Percentiles rank a stretch among this genome's conserved stretches.
Evolutionary conservation across 1,140 invertebrate species (phyloP).

Genomic region (Heliconius hewitsoni): DNA sequence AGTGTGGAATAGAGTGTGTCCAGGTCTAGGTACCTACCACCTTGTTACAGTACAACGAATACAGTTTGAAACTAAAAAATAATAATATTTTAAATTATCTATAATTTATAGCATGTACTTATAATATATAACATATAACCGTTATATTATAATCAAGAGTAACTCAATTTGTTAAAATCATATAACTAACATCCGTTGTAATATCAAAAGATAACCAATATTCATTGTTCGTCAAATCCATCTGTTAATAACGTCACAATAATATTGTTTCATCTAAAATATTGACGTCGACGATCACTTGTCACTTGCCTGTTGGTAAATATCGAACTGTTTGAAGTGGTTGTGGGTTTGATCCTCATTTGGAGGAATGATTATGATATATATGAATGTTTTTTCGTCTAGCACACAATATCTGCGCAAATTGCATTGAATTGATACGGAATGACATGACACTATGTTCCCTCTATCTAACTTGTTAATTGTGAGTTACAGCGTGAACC

Average conservation of each 20-base stretch:
- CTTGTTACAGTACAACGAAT: no score
- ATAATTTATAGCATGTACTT: background rate
- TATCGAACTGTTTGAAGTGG: background rate
- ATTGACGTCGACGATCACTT: slow-evolving; percentile 18
- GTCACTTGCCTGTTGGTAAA: background rate
- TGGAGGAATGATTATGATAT: background rate
- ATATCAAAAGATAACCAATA: slow-evolving; percentile 12
- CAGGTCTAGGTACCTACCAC: no score
- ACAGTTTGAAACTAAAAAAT: no score
- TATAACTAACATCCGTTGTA: slow-evolving; percentile 8
- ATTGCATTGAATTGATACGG: background rate
- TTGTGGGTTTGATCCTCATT: background rate
- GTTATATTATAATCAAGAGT: background rate
- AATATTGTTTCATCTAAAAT: slow-evolving; percentile 19
- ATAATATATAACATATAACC: background rate
- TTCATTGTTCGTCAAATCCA: slow-evolving; percentile 19
- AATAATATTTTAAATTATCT: background rate
- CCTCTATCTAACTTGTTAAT: background rate
- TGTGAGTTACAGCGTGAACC: no score
- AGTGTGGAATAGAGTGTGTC: no score
- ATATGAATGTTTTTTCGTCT: background rate
- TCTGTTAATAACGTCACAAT: slow-evolving; percentile 16
- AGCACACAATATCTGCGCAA: background rate
- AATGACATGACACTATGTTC: background rate
- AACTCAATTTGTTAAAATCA: slow-evolving; percentile 7